phyloP scores from a whole-genome alignment of 2,113 vertebrate genomes.

The Catharus minimus region DNA sequence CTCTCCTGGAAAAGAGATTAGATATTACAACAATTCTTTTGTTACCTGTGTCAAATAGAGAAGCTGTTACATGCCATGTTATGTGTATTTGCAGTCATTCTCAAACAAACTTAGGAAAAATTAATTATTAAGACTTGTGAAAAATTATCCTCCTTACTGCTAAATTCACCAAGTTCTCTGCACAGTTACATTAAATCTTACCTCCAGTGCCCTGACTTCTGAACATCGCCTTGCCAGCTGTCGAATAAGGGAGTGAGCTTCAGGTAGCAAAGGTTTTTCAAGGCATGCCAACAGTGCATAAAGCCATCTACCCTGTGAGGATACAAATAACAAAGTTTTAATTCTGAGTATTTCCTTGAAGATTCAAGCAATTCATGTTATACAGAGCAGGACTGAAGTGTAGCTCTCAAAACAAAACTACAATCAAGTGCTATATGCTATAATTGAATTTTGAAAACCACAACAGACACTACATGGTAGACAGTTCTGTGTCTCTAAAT shows the following conservation, averaged over 20 bases:
- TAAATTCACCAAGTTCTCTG: background rate
- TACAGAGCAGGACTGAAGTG: background rate
- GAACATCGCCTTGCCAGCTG: constrained; percentile 93
- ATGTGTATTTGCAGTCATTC: background rate
- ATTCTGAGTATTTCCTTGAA: background rate
- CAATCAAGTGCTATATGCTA: background rate
- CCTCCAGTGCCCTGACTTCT: constrained; percentile 86
- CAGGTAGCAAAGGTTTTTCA: constrained; percentile 95
- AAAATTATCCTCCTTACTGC: background rate
- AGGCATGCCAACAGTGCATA: constrained; percentile 91
- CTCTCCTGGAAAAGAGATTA: constrained; percentile 75
- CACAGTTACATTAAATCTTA: constrained; percentile 53
- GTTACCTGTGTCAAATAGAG: background rate
- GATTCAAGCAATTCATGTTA: background rate
- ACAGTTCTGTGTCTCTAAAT: background rate
- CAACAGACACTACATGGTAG: background rate
- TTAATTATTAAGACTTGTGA: background rate
- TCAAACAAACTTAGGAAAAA: background rate
- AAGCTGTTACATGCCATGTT: background rate
- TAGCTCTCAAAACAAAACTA: background rate
- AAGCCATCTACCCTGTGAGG: constrained; percentile 88
- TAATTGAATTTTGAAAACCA: background rate
- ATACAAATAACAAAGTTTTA: background rate
- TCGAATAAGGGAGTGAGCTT: constrained; percentile 94
- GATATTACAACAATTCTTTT: background rate